Conservation (phyloP, 1,140 invertebrate species). For the Gonioctena quinquepunctata region DNA sequence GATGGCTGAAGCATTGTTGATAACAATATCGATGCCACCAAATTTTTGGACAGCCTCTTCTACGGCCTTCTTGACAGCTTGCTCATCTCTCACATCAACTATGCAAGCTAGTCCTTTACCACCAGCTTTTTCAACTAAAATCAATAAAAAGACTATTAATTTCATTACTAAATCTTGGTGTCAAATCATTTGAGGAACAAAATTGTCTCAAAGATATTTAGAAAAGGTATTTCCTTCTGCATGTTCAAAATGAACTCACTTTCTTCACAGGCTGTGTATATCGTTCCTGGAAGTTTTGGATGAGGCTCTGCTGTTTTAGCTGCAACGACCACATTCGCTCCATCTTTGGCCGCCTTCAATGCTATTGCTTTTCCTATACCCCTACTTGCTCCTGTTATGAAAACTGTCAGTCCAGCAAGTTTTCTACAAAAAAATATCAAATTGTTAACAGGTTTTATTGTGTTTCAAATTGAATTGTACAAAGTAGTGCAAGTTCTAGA, state of each 20-base stretch:
- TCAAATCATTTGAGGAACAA: no score
- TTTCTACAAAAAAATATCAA: constrained; percentile 67
- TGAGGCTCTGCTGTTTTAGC: constrained; percentile 96
- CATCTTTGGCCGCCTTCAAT: constrained; percentile 90
- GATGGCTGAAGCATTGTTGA: constrained; percentile 98
- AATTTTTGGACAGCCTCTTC: constrained; percentile 87
- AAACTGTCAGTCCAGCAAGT: constrained; percentile 88
- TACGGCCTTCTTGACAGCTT: constrained; percentile 81
- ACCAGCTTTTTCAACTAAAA: constrained; percentile 85
- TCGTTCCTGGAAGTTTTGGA: constrained; percentile 97
- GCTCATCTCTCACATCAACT: constrained; percentile 91
- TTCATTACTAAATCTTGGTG: neutral
- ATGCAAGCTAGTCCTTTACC: constrained; percentile 91
- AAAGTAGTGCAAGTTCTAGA: no score
- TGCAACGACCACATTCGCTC: constrained; percentile 92
- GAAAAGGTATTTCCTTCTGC: neutral
- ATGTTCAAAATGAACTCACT: constrained; percentile 62
- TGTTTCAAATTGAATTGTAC: no score
- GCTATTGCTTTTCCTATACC: constrained; percentile 98
- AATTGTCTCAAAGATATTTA: no score
- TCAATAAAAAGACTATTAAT: neutral
- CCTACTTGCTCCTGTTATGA: constrained; percentile 95
- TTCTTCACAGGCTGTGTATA: constrained; percentile 95
- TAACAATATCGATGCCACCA: constrained; percentile 92
- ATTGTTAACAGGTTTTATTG: no score